Conservation (phyloP, 1,140 invertebrate genomes). For the Caenorhabditis inopinata region DNA sequence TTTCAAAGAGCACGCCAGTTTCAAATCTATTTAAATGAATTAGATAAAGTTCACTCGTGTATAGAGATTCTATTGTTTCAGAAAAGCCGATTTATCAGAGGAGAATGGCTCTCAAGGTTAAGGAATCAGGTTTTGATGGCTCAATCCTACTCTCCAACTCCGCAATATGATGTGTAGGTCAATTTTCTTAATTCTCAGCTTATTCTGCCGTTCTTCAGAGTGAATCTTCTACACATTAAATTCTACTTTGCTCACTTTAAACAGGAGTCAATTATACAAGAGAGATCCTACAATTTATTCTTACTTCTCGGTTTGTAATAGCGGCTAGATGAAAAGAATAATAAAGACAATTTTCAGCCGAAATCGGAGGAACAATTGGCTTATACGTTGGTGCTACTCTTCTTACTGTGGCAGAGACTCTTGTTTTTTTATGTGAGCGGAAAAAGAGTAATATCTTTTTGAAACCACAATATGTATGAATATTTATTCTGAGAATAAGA, state of each 20-base stretch:
- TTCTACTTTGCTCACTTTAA: constrained; percentile 47
- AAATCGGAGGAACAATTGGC: constrained; percentile 45
- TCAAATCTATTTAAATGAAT: too few relatives aligned
- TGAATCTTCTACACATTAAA: constrained; percentile 40
- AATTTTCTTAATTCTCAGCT: background rate
- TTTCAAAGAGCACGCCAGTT: too few relatives aligned
- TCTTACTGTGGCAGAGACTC: constrained; percentile 31
- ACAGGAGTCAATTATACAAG: constrained; percentile 41
- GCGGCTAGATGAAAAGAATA: background rate
- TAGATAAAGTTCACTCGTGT: too few relatives aligned
- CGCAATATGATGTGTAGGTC: constrained; percentile 42
- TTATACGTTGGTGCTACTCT: constrained; percentile 42
- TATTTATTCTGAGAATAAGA: too few relatives aligned
- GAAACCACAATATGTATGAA: constrained; percentile 25
- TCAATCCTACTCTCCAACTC: constrained; percentile 32
- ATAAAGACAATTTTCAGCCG: background rate
- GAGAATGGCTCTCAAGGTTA: constrained; percentile 37
- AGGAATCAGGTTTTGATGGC: constrained; percentile 30
- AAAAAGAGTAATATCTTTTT: constrained; percentile 22
- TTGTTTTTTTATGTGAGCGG: constrained; percentile 39
- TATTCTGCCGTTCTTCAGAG: background rate
- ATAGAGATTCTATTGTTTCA: too few relatives aligned
- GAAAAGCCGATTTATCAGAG: constrained; percentile 34
- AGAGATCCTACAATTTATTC: constrained; percentile 39
- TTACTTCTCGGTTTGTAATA: constrained; percentile 32